phyloP scores from a whole-genome alignment of 2,888 invertebrate genomes.

The Gymnosoma rotundatum region DNA sequence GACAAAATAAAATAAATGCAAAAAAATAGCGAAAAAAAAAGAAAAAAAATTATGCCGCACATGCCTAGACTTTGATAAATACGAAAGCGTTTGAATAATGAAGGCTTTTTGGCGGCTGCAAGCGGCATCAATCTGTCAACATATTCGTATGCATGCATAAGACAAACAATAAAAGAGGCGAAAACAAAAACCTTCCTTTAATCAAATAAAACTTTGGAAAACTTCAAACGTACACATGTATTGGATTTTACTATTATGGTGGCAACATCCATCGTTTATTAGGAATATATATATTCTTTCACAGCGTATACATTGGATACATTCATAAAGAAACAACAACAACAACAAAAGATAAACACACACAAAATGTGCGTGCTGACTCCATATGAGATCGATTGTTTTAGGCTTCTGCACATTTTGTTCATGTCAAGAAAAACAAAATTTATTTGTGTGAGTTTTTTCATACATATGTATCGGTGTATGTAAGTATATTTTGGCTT shows the following conservation, averaged over 20 bases:
- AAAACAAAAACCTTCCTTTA: slow-evolving; percentile 49
- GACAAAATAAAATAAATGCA: slow-evolving; percentile 11
- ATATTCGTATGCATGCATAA: slow-evolving; percentile 73
- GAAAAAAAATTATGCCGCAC: slow-evolving; percentile 48
- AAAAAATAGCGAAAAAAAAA: slow-evolving; percentile 1
- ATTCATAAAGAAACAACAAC: slow-evolving; percentile 16
- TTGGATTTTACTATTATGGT: slow-evolving; percentile 34
- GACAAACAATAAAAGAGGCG: slow-evolving; percentile 24
- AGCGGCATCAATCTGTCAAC: slow-evolving; percentile 73
- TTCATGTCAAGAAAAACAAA: slow-evolving; percentile 58
- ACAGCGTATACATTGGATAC: slow-evolving; percentile 8
- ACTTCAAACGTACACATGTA: slow-evolving; percentile 32
- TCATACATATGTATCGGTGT: neutral
- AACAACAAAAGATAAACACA: neutral
- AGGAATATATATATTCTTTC: slow-evolving; percentile 14
- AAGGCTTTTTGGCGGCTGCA: slow-evolving; percentile 74
- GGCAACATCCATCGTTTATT: slow-evolving; percentile 49
- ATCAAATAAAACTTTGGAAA: slow-evolving; percentile 58
- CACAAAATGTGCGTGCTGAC: slow-evolving; percentile 76
- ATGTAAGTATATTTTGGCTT: slow-evolving; percentile 53
- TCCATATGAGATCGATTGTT: slow-evolving; percentile 80
- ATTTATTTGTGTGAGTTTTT: slow-evolving; percentile 23
- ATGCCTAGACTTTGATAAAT: slow-evolving; percentile 69
- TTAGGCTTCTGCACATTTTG: slow-evolving; percentile 77
- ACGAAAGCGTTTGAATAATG: slow-evolving; percentile 76